Evolutionary conservation across 2,797 vertebrate genomes (phyloP).

Genomic region (Novumbra hubbsi): DNA sequence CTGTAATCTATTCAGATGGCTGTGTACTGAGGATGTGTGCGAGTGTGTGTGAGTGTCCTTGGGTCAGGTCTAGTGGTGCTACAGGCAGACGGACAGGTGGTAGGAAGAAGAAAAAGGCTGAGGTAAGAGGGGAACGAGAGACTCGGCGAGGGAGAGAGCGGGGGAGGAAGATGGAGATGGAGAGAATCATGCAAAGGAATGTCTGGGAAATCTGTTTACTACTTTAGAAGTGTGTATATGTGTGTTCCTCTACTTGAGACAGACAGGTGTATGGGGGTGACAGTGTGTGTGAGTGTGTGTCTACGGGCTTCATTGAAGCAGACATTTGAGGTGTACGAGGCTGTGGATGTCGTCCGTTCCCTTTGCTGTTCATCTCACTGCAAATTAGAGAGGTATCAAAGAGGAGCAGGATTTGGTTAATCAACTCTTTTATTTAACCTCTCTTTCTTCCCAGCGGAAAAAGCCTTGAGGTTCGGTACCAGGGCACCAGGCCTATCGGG

Average conservation of each 20-base stretch:
- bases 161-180: slow-evolving; percentile 44
- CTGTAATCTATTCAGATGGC: slow-evolving; percentile 4
- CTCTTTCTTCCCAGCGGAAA: slow-evolving; percentile 59
- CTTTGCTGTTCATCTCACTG: slow-evolving; percentile 60
- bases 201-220: slow-evolving; percentile 39
- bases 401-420: slow-evolving; percentile 67
- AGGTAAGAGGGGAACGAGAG: slow-evolving; percentile 23
- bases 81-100: slow-evolving; percentile 18
- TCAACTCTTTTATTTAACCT: slow-evolving; percentile 50
- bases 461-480: slow-evolving; percentile 71
- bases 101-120: slow-evolving; percentile 17
- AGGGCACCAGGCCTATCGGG: slow-evolving; percentile 22
- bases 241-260: not conserved
- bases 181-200: slow-evolving; percentile 46
- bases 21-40: slow-evolving; percentile 18
- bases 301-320: slow-evolving; percentile 53
- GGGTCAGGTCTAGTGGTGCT: slow-evolving; percentile 13
- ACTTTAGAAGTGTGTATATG: slow-evolving; percentile 15
- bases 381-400: slow-evolving; percentile 72
- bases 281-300: slow-evolving; percentile 18
- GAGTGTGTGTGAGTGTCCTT: slow-evolving; percentile 21
- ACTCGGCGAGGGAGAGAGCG: slow-evolving; percentile 14
- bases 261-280: slow-evolving; percentile 7
- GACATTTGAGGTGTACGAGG: slow-evolving; percentile 37
- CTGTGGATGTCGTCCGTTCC: slow-evolving; percentile 66